Percentiles rank a stretch among this genome's conserved stretches.
These are phyloP conservation scores for Momotus momota DNA, from an alignment of 2,797 vertebrate genomes.

Conservation along the genomic window DNA sequence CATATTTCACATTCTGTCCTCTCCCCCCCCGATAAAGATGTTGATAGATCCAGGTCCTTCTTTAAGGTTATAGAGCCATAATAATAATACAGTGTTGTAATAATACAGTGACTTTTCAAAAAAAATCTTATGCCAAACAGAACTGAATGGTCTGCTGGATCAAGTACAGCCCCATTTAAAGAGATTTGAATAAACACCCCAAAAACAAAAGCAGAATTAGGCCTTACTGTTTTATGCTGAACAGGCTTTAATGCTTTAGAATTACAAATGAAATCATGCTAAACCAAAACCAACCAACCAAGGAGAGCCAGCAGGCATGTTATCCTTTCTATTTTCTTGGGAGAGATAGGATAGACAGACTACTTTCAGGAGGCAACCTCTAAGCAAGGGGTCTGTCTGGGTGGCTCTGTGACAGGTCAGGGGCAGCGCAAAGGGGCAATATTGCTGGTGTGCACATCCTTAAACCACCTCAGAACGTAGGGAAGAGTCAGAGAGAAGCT, in stretches of 20 bases:
- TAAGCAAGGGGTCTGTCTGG: too few species aligned
- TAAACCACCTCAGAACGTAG: background rate
- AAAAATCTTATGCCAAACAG: background rate
- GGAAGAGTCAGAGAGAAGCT: background rate
- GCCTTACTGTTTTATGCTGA: background rate
- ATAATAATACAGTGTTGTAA: background rate
- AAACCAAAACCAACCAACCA: too few species aligned
- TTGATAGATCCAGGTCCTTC: background rate
- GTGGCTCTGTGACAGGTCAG: background rate
- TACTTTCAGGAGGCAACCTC: background rate
- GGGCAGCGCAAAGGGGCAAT: accelerated
- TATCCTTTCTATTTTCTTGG: background rate
- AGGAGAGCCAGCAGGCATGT: background rate
- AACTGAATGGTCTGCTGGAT: background rate
- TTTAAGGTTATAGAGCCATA: background rate
- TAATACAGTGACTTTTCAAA: background rate
- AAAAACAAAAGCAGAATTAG: background rate
- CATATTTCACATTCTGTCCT: background rate
- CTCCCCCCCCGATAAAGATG: background rate
- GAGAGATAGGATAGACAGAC: background rate
- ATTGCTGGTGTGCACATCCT: background rate
- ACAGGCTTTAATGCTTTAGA: background rate
- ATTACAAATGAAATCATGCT: background rate
- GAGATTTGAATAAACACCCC: background rate
- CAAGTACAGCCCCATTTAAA: background rate